These are phyloP conservation scores for Cichladusa arquata DNA, from an alignment of 2,113 vertebrate species.

Conservation along the genomic window DNA sequence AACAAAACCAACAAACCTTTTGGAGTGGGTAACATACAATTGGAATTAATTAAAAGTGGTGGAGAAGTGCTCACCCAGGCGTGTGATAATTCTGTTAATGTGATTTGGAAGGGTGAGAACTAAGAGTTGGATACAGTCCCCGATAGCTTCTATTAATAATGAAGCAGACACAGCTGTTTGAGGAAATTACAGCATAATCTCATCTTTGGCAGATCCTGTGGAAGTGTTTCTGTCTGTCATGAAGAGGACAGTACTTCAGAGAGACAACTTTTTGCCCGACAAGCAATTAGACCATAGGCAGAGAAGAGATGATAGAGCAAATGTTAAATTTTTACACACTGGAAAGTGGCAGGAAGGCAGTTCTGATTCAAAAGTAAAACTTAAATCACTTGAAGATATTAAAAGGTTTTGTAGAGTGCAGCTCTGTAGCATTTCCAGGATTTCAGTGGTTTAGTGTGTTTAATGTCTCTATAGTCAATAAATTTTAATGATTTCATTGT, in stretches of 20 bases:
- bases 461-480: not conserved
- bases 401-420: not conserved
- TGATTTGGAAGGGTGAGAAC: constrained; percentile 34
- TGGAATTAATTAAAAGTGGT: constrained; percentile 5
- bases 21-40: not conserved
- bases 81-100: constrained; percentile 8
- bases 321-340: not conserved
- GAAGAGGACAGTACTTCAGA: not conserved
- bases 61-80: not conserved
- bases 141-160: not conserved
- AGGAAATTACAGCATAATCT: constrained; percentile 37
- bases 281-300: not conserved
- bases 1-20: not conserved
- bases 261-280: not conserved
- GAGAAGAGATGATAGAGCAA: not conserved
- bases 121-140: constrained; percentile 3
- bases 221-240: not conserved
- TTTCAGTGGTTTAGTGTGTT: not conserved
- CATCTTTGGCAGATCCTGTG: not conserved
- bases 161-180: constrained; percentile 31
- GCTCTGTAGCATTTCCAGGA: not conserved
- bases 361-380: not conserved
- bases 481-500: not conserved
- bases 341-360: not conserved
- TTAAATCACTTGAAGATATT: not conserved